Conservation (phyloP, 2,797 vertebrate species). For the Lepus townsendii region DNA sequence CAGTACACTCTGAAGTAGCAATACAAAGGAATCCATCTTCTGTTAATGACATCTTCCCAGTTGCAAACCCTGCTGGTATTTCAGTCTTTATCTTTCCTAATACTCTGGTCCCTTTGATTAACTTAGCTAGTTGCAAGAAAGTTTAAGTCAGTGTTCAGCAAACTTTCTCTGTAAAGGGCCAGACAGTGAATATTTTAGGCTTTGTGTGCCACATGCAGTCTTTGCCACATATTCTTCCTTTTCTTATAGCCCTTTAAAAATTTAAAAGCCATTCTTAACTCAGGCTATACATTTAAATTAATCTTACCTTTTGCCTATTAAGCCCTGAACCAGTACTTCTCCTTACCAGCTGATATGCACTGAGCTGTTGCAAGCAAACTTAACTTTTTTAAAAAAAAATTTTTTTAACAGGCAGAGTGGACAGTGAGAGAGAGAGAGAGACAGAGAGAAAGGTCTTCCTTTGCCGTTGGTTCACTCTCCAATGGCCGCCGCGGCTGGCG, state of each 20-base stretch:
- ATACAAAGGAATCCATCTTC: not conserved
- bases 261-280: slow-evolving; percentile 30
- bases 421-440: too few species aligned
- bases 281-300: slow-evolving; percentile 23
- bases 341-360: slow-evolving; percentile 22
- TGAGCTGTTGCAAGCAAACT: not conserved
- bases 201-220: not conserved
- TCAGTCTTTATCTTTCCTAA: not conserved
- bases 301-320: not conserved
- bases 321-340: slow-evolving; percentile 13
- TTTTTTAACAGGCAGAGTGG: too few species aligned
- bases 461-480: too few species aligned
- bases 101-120: slow-evolving; percentile 28
- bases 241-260: slow-evolving; percentile 17
- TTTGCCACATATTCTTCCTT: not conserved
- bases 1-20: not conserved
- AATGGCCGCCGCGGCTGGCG: too few species aligned
- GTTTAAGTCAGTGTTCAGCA: slow-evolving; percentile 5
- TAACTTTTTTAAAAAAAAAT: too few species aligned
- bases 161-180: slow-evolving; percentile 24
- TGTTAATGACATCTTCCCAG: not conserved
- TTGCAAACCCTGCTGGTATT: not conserved
- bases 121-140: slow-evolving; percentile 29
- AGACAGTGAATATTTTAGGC: slow-evolving; percentile 27
- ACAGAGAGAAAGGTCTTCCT: too few species aligned